These are phyloP conservation scores for Semnornis frantzii DNA, from an alignment of 2,113 vertebrate genomes.

Conservation along the genomic window DNA sequence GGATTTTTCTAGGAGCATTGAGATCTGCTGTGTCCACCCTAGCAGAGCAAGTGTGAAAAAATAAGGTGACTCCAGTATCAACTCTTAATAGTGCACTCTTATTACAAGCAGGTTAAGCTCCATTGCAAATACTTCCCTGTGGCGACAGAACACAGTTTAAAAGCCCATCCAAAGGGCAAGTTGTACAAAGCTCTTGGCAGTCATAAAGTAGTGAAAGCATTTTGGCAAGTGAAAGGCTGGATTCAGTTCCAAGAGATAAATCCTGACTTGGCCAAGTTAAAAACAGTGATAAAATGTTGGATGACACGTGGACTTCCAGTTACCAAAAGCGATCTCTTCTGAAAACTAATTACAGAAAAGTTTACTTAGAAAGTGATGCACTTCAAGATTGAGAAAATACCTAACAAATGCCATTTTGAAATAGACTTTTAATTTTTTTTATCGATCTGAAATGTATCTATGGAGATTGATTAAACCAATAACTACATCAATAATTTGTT, in stretches of 20 bases:
- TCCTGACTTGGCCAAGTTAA: slow-evolving; percentile 15
- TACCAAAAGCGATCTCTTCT: background rate
- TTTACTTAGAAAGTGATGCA: background rate
- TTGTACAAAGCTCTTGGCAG: background rate
- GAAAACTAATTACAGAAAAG: slow-evolving; percentile 1
- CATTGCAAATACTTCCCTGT: background rate
- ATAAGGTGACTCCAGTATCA: background rate
- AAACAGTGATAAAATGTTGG: background rate
- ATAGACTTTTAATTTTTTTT: background rate
- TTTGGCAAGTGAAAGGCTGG: background rate
- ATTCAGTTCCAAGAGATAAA: background rate
- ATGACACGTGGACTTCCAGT: background rate
- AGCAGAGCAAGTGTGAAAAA: background rate
- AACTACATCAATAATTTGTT: background rate
- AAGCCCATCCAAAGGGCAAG: background rate
- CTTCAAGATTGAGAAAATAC: slow-evolving; percentile 11
- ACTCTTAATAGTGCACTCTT: background rate
- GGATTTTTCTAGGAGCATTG: background rate
- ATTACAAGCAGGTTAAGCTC: background rate
- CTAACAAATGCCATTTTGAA: background rate
- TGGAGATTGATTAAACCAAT: background rate
- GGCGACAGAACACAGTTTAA: background rate
- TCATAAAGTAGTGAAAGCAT: background rate
- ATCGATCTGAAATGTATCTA: background rate
- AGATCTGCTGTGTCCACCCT: background rate